These are phyloP conservation scores for Microcebus jonahi DNA, from an alignment of 2,113 vertebrate genomes.

Conservation along the genomic window DNA sequence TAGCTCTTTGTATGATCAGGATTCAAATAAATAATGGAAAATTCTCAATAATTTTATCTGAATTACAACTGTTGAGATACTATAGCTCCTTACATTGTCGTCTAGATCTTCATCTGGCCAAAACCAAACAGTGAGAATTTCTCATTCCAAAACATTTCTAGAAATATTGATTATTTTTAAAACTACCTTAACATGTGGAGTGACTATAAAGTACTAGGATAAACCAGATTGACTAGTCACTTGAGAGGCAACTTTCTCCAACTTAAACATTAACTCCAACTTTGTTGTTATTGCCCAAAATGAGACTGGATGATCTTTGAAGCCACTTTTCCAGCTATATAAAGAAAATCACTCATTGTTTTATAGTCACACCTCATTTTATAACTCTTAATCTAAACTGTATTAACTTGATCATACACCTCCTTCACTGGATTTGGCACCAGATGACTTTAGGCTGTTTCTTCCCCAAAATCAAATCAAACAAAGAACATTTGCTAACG, in stretches of 20 bases:
- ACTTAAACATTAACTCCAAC: background rate
- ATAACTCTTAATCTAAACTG: background rate
- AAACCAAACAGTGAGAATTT: background rate
- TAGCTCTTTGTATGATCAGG: background rate
- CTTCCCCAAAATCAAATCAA: constrained; percentile 57
- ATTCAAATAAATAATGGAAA: background rate
- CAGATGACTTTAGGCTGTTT: constrained; percentile 30
- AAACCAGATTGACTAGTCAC: background rate
- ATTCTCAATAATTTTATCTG: background rate
- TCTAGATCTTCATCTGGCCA: background rate
- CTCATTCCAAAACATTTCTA: background rate
- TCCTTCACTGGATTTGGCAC: constrained; percentile 43
- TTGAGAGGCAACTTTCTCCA: background rate
- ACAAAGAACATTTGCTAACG: constrained; percentile 55
- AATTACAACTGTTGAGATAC: background rate
- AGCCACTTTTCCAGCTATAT: background rate
- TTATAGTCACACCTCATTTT: background rate
- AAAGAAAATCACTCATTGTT: background rate
- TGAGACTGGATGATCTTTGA: background rate
- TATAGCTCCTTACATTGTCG: background rate
- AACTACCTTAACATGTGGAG: background rate
- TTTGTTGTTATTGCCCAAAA: background rate
- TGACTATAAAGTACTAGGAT: background rate
- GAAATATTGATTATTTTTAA: background rate
- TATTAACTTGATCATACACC: background rate